These are phyloP conservation scores for Dasypogon diadema DNA, from an alignment of 2,888 invertebrate species.

Conservation along the genomic window DNA sequence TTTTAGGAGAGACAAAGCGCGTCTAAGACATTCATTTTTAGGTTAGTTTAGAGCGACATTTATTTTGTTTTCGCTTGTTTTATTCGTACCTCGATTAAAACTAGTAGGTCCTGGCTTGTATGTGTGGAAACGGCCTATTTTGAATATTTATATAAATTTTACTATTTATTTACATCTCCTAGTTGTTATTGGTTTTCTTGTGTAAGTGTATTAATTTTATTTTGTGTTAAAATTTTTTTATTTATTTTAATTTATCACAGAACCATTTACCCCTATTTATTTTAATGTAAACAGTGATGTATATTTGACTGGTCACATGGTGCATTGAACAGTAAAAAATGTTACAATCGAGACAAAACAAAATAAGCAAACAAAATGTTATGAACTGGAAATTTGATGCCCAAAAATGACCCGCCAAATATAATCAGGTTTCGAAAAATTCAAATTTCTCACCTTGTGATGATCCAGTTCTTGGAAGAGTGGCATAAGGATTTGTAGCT, in stretches of 20 bases:
- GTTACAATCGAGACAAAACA: too few relatives aligned
- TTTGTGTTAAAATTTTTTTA: slow-evolving; percentile 33
- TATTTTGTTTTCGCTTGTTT: background rate
- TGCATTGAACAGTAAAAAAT: too few relatives aligned
- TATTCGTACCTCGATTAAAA: slow-evolving; percentile 51
- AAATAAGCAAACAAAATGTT: too few relatives aligned
- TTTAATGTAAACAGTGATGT: background rate
- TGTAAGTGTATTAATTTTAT: background rate
- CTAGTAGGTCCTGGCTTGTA: slow-evolving; percentile 54
- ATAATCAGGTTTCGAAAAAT: background rate
- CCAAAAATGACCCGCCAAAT: background rate
- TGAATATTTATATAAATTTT: slow-evolving; percentile 34
- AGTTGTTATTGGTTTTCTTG: background rate
- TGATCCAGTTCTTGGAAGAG: slow-evolving; percentile 65
- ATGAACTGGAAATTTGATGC: too few relatives aligned
- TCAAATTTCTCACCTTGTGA: slow-evolving; percentile 66
- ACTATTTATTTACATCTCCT: slow-evolving; percentile 25
- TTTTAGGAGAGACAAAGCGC: background rate
- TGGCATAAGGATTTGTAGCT: slow-evolving; percentile 65
- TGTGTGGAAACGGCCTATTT: slow-evolving; percentile 56
- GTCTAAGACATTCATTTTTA: background rate
- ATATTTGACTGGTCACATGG: background rate
- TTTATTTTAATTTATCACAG: slow-evolving; percentile 29
- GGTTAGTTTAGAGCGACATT: slow-evolving; percentile 29
- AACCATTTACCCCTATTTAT: slow-evolving; percentile 27